Base-by-base conservation (phyloP, 2,888 invertebrate species). In the Fragum sueziense region DNA sequence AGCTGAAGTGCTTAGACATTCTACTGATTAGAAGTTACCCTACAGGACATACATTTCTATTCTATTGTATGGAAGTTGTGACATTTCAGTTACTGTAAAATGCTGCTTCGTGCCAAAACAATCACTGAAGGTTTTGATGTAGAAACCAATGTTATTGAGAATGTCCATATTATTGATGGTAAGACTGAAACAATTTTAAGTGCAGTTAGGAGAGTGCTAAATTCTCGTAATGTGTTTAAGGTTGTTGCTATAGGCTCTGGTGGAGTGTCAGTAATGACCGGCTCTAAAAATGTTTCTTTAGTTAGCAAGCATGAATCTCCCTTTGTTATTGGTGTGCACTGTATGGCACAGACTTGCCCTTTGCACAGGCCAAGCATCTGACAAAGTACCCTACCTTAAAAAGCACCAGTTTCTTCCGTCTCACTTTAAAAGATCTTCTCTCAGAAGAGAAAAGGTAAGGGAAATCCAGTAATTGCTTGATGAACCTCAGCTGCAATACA, bases 191-290 rank as follows among this genome's bases (percentile, higher is more conserved):
- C 57, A 47, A 34, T 72, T n/a, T 27, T 52, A 1, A 65, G 27
- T 52, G 52, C 14, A n/a, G 54, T 70, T 1, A 70, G 52, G 33
- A 31, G 22, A 17, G 22, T 70, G 11, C 25, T 65, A 33, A 34
- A 69, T 25, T n/a, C 41, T 47, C 70, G 51, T 54, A 70, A 52
- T 70, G 54, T 70, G n/a, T 20, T 20, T 20, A 70, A 70, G n/a
- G 70, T 70, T 29, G 22, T 70, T n/a, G 70, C 57, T 34, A 25
- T 70, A 2, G 70, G 70, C 6, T 70, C 70, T 33, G 67, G 54
- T 67, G 73, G 67, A 33, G 67, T 34, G 7, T 74, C 73, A 34
- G 73, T 67, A 4, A 65, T 74, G 73, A 74, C 73, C 34, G 67
- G 73, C 25, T 11, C 54, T 25, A 67, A 67, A 25, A 6, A 33